These are phyloP conservation scores for Sardina pilchardus DNA, from an alignment of 2,113 vertebrate genomes.

Conservation along the genomic window DNA sequence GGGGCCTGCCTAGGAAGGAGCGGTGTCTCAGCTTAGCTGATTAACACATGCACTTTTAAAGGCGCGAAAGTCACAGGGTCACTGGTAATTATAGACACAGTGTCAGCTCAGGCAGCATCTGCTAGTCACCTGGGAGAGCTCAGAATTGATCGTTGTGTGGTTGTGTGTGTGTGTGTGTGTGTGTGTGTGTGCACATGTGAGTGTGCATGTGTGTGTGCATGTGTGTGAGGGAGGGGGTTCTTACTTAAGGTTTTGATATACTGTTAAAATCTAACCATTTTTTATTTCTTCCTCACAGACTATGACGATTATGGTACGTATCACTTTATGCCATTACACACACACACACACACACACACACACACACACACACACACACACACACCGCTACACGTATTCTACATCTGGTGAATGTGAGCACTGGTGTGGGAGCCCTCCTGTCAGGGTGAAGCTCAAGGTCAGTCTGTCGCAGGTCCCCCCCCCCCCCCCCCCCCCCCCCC, in stretches of 20 bases:
- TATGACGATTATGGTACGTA: conserved; percentile 40
- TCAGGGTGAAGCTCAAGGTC: background rate
- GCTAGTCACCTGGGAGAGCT: no score
- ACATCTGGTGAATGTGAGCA: background rate
- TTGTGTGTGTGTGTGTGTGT: no score
- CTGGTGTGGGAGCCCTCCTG: background rate
- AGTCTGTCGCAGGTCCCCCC: background rate
- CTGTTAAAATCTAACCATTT: no score
- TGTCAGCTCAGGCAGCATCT: no score
- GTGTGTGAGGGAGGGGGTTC: no score
- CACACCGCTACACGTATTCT: background rate
- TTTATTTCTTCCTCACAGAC: conserved; percentile 29
- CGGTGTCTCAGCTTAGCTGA: conserved; percentile 4
- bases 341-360: background rate
- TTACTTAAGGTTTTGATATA: no score
- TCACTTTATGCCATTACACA: background rate
- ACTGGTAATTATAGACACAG: conserved; percentile 29
- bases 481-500: no score
- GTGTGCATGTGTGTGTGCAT: no score
- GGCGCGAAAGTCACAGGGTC: conserved; percentile 18
- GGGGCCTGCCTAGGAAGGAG: background rate
- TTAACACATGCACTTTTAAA: background rate
- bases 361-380: conserved; percentile 2
- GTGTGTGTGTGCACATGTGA: no score
- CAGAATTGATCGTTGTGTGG: no score